Percentiles rank a stretch among this genome's conserved stretches.
These are phyloP conservation scores for Petrolisthes manimaculis DNA, from an alignment of 2,888 invertebrate genomes.

Conservation along the genomic window DNA sequence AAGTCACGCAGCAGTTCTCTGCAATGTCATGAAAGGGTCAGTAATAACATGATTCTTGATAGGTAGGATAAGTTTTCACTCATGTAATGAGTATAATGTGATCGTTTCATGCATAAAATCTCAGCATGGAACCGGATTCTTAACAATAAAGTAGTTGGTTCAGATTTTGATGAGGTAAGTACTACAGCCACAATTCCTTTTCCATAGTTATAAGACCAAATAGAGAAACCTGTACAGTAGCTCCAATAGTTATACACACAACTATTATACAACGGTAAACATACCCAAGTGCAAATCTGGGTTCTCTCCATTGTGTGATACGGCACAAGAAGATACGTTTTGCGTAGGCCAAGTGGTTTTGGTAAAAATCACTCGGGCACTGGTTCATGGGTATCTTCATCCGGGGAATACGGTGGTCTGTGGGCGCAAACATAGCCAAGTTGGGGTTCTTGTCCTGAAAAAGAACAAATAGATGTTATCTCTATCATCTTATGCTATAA, in stretches of 20 bases:
- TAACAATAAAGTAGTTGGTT: no score
- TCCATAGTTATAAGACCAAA: no score
- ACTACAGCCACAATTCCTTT: no score
- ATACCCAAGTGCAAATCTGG: constrained; percentile 77
- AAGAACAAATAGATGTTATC: background rate
- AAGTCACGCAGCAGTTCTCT: constrained; percentile 78
- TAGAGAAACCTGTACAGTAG: no score
- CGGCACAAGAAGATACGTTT: constrained; percentile 79
- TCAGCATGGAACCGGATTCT: no score
- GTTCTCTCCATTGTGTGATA: constrained; percentile 80
- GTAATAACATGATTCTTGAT: no score
- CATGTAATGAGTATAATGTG: no score
- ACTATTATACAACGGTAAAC: constrained; percentile 2
- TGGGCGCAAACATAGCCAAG: constrained; percentile 81
- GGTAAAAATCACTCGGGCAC: constrained; percentile 77
- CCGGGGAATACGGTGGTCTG: constrained; percentile 83
- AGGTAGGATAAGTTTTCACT: no score
- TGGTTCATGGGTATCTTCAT: constrained; percentile 79
- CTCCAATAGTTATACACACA: no score
- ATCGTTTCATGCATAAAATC: no score
- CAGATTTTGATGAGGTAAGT: no score
- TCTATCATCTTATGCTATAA: no score
- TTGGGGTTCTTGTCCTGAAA: constrained; percentile 75
- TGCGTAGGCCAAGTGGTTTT: constrained; percentile 71
- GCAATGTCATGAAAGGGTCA: constrained; percentile 17